Evolutionary conservation across 92 coral and sea anemone genomes (phyloP), one percentile per base, ranked within the genome.

Genomic region (Zoanthus gigantus): DNA sequence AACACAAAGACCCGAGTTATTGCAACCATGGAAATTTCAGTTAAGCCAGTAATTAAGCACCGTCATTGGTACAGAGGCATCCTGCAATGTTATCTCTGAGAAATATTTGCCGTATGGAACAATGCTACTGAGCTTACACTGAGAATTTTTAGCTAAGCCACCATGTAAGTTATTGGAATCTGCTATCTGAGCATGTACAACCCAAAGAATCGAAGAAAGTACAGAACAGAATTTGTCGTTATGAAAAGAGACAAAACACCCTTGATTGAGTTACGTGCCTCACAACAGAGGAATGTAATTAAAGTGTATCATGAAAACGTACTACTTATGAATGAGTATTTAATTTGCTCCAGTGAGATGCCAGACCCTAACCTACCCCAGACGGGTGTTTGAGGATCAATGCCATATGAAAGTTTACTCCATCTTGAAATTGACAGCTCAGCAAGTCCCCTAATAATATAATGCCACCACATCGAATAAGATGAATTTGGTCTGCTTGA

Each of bases 121-220:
- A 79, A 7, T 56, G n/a, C 83, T 58, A n/a, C 77, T 18, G 89
- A 91, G 50, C 34, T 76, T 14, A 58, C 65, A 58, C 23, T 58
- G n/a, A 58, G 23, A 71, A 85, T 86, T 89, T 85, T 78, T 29
- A 42, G 76, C 68, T 78, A 84, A 63, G 76, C 89, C 74, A 78
- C 46, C 3, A 88, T 91, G 87, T 58, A 86, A 46, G 83, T 74
- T 32, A 7, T 85, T 45, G 90, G 90, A 15, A 92, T 88, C 44
- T 77, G 83, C 46, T 53, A 78, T 74, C 75, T 90, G 75, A 76
- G 86, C 89, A 83, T 88, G 80, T 48, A 73, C 66, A 88, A 91
- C 82, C 94, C 83, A 7, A 88, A 91, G 89, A 83, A 88, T 82
- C 58, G 45, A 63, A 91, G 83, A 72, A 75, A 76, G 76, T 71